Conservation (phyloP, 2,888 invertebrate species). For the Aelia acuminata region DNA sequence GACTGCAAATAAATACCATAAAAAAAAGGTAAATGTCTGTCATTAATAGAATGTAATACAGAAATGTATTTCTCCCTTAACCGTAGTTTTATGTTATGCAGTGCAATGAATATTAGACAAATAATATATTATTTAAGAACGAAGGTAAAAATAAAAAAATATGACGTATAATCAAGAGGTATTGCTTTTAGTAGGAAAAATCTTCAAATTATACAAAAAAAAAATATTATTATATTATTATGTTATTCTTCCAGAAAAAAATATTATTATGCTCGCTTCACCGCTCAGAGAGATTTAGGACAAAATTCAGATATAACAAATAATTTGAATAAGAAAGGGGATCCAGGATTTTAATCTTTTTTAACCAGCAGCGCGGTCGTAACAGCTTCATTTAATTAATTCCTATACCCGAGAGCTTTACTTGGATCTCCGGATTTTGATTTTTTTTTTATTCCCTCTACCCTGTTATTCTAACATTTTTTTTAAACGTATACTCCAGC, state of each 20-base stretch:
- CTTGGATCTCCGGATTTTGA: slow-evolving; percentile 50
- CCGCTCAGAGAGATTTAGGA: slow-evolving; percentile 10
- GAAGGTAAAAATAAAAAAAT: no score
- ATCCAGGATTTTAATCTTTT: slow-evolving; percentile 21
- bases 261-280: not conserved
- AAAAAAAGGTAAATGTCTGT: no score
- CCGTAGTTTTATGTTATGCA: no score
- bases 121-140: no score
- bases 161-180: no score
- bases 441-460: slow-evolving; percentile 8
- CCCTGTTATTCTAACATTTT: slow-evolving; percentile 39
- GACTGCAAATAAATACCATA: no score
- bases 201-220: no score
- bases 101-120: no score
- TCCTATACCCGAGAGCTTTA: slow-evolving; percentile 36
- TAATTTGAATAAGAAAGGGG: slow-evolving; percentile 17
- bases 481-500: slow-evolving; percentile 18
- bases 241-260: not conserved
- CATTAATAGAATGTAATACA: no score
- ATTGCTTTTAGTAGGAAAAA: no score
- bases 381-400: slow-evolving; percentile 41
- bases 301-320: slow-evolving; percentile 25
- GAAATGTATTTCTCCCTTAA: no score
- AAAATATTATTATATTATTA: no score
- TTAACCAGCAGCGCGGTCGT: not conserved